Base-by-base conservation (phyloP, 2,888 invertebrate species). In the Amphipoea oculea region DNA sequence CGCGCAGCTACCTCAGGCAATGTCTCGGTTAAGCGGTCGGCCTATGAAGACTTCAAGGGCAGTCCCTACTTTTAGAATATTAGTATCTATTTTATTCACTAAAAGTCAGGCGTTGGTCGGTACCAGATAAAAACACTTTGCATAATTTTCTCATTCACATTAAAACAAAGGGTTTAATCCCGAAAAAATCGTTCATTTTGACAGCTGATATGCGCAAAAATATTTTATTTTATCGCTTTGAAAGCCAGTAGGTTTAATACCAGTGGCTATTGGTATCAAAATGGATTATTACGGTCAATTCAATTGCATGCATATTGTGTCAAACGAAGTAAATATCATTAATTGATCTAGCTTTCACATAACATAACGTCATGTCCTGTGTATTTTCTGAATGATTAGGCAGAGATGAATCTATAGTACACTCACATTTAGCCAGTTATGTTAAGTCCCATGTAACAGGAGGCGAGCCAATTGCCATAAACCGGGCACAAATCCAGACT, bases 131-230 rank as follows among this genome's bases (percentile, higher is more conserved):
- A 87, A 80, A 81, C 75, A 83, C 75, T 89, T 86, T 86, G 83
- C 88, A 89, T 88, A 89, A 89, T 89, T 89, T 85, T 78, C 78
- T 79, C 89, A 79, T 89, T 85, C 69, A 62, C 78, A 72, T 89
- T 88, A 76, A 88, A 88, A 88, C 81, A 88, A 87, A 88, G 77
- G 79, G 75, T 78, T 65, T 79, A 86, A 83, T 78, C 72, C 78
- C 12, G 20, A 73, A 88, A 88, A 89, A 81, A 81, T 71, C 73
- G 73, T 82, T 83, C 67, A 74, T 83, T 88, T 68, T 70, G 85
- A 87, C 80, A 76, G 74, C 66, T 83, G 83, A 89, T 89, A 88
- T 69, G 70, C 45, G 29, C 17, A 42, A 54, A 73, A 84, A 83
- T 79, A 80, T 85, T 87, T 80, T 78, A 87, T 81, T 82, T 81